phyloP scores from a whole-genome alignment of 2,888 invertebrate species.

The Sinentomon sp. region DNA sequence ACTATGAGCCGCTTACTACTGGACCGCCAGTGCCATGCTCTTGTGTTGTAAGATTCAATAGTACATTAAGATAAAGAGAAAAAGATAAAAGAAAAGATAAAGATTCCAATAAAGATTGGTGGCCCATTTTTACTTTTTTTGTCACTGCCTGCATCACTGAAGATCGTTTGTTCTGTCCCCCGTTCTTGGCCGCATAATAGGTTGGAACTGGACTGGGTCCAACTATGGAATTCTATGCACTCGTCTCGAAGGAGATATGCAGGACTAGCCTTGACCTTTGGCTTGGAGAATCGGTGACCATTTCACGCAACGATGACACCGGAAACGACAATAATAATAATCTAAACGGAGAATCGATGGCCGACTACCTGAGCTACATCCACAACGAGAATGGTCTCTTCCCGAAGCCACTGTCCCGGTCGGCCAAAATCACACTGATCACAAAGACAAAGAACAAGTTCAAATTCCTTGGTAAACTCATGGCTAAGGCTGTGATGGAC shows the following conservation, averaged over 20 bases:
- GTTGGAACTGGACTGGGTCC: constrained; percentile 97
- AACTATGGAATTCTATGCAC: constrained; percentile 92
- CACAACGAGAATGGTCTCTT: constrained; percentile 61
- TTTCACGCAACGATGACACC: constrained; percentile 20
- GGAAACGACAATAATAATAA: no score
- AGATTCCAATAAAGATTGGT: no score
- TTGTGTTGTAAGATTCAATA: no score
- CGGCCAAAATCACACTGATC: constrained; percentile 40
- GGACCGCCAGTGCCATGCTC: no score
- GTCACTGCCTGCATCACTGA: constrained; percentile 10
- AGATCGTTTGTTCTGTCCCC: not conserved
- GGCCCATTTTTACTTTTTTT: no score
- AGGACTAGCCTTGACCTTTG: constrained; percentile 75
- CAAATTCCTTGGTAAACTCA: constrained; percentile 86
- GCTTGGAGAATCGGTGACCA: constrained; percentile 33
- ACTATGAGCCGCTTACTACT: no score
- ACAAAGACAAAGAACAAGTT: constrained; percentile 70
- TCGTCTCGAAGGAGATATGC: constrained; percentile 79
- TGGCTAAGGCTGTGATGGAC: constrained; percentile 98
- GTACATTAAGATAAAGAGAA: no score
- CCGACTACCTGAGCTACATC: constrained; percentile 32
- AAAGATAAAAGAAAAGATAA: no score
- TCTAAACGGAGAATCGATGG: no score
- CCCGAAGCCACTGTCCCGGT: constrained; percentile 63
- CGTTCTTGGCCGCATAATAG: not conserved